Percentiles rank a stretch among this genome's conserved stretches.
Conservation (phyloP, 92 coral and sea anemone species). For the Epizoanthus ramosus region DNA sequence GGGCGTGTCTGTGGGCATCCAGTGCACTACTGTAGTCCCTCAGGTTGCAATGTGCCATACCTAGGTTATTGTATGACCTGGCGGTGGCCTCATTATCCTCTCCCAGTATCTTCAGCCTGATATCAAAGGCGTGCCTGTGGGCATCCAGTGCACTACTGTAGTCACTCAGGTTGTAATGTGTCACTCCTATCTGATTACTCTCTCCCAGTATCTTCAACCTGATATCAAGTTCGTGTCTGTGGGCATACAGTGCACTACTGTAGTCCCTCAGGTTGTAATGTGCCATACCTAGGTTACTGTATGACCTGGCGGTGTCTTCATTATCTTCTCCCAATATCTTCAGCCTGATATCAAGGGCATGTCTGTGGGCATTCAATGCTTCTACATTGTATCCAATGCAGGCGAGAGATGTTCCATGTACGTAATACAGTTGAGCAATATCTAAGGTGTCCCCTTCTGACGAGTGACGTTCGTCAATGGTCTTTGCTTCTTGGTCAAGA, state of each 20-base stretch:
- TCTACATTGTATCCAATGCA: neutral
- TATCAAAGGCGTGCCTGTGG: too few relatives aligned
- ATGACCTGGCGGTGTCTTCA: slow-evolving; percentile 30
- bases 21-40: too few relatives aligned
- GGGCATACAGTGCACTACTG: slow-evolving; percentile 1
- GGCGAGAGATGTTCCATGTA: neutral
- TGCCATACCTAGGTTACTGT: slow-evolving; percentile 3
- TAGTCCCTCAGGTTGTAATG: too few relatives aligned
- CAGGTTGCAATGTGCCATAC: too few relatives aligned
- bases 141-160: too few relatives aligned
- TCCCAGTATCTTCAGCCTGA: too few relatives aligned
- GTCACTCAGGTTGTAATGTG: too few relatives aligned
- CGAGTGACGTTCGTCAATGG: neutral
- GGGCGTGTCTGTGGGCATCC: too few relatives aligned
- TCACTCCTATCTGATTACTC: neutral
- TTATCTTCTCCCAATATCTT: slow-evolving; percentile 25
- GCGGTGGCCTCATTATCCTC: too few relatives aligned
- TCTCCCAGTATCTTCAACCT: slow-evolving; percentile 5
- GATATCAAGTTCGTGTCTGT: neutral
- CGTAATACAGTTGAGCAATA: neutral
- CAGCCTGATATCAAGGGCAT: too few relatives aligned
- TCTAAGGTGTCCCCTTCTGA: slow-evolving; percentile 2
- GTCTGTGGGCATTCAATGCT: neutral
- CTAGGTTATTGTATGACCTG: too few relatives aligned
- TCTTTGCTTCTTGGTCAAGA: neutral